A percentile compares a stretch with the other conserved stretches of the same genome.
phyloP scores from a whole-genome alignment of 37 sponge, comb jelly and placozoan species.

The Beroe forskalii region DNA sequence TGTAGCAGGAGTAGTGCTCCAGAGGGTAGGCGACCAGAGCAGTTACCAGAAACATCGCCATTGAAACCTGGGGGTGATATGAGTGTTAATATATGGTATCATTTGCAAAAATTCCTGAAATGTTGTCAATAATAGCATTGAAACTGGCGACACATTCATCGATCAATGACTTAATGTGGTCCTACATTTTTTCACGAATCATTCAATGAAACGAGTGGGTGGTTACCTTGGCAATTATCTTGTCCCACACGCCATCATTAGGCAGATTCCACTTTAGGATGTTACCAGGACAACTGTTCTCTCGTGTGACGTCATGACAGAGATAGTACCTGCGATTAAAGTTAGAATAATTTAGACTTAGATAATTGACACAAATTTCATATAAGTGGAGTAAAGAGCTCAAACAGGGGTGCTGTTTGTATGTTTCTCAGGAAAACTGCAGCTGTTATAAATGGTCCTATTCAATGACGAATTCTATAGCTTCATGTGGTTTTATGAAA shows the following conservation, averaged over 20 bases:
- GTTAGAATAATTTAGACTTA: too few relatives aligned
- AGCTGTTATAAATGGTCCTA: too few relatives aligned
- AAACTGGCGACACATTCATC: neutral
- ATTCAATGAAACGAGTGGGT: too few relatives aligned
- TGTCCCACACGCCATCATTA: neutral
- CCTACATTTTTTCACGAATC: too few relatives aligned
- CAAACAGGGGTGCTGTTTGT: too few relatives aligned
- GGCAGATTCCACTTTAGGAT: neutral
- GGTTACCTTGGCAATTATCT: neutral
- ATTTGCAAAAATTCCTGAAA: neutral
- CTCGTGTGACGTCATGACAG: conserved; percentile 3
- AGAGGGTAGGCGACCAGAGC: conserved; percentile 55
- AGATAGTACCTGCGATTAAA: conserved; percentile 25
- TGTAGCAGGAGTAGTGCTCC: conserved; percentile 55
- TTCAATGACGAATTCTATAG: too few relatives aligned
- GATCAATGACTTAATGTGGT: too few relatives aligned
- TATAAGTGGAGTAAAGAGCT: too few relatives aligned
- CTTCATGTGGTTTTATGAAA: too few relatives aligned
- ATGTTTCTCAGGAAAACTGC: too few relatives aligned
- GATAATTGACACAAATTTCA: too few relatives aligned
- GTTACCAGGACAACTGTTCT: conserved; percentile 37
- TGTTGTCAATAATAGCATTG: neutral
- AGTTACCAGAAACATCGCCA: conserved; percentile 36
- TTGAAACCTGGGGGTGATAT: conserved; percentile 46
- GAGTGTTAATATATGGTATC: neutral